These are phyloP conservation scores for Hipparchia semele DNA, from an alignment of 2,888 invertebrate species.

Conservation along the genomic window DNA sequence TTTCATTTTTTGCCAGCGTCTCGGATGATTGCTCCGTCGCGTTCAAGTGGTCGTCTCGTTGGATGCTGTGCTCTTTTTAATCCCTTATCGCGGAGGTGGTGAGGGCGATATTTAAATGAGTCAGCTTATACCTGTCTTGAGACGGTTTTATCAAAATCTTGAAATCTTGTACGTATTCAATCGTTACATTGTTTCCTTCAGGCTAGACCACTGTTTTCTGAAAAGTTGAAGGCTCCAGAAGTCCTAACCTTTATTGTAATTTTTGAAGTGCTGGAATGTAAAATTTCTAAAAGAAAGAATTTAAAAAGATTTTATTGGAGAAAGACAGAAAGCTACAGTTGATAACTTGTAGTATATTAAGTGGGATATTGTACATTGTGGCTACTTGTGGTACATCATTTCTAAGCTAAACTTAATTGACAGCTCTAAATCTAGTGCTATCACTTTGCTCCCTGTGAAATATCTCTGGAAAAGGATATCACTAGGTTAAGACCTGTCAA, in stretches of 20 bases:
- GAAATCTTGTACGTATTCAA: slow-evolving; percentile 3
- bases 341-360: no score
- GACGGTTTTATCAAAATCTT: slow-evolving; percentile 29
- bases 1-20: slow-evolving; percentile 57
- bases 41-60: slow-evolving; percentile 56
- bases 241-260: neutral
- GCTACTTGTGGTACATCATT: no score
- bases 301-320: no score
- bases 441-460: no score
- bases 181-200: slow-evolving; percentile 12
- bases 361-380: no score
- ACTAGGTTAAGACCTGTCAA: no score
- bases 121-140: slow-evolving; percentile 45
- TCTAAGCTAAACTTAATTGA: no score
- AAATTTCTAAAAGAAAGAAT: no score
- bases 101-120: slow-evolving; percentile 62
- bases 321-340: no score
- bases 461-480: no score
- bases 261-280: neutral
- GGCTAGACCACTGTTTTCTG: slow-evolving; percentile 7
- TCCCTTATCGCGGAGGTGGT: slow-evolving; percentile 60
- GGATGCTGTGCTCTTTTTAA: slow-evolving; percentile 70
- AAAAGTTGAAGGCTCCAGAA: neutral
- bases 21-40: slow-evolving; percentile 61
- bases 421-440: no score